phyloP scores from a whole-genome alignment of 2,113 vertebrate genomes.

The Probosciger aterrimus region DNA sequence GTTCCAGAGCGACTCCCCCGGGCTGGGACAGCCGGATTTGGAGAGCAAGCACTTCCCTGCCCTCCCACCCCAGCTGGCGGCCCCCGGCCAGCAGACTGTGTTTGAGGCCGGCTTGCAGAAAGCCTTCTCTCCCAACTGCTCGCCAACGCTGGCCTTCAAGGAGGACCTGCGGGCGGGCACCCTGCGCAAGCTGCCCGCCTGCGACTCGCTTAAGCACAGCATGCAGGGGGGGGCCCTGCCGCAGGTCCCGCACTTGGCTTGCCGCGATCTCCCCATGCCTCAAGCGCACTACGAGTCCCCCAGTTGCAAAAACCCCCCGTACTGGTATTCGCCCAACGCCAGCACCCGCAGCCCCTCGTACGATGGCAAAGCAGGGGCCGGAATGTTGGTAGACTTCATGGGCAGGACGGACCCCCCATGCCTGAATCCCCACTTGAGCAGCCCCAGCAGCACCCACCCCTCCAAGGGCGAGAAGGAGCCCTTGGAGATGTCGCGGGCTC shows the following conservation, averaged over 20 bases:
- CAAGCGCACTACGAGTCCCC: slow-evolving; percentile 96
- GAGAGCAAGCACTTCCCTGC: slow-evolving; percentile 83
- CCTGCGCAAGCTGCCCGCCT: slow-evolving; percentile 82
- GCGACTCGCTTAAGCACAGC: slow-evolving; percentile 87
- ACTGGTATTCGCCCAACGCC: slow-evolving; percentile 90
- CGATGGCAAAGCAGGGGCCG: slow-evolving; percentile 77
- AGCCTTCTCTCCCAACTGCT: slow-evolving; percentile 93
- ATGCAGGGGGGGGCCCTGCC: slow-evolving; percentile 66
- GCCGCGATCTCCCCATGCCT: slow-evolving; percentile 85
- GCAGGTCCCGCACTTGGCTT: slow-evolving; percentile 74
- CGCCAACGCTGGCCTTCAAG: slow-evolving; percentile 85
- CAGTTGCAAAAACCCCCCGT: slow-evolving; percentile 93
- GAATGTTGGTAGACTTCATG: slow-evolving; percentile 83
- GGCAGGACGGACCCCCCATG: slow-evolving; percentile 79
- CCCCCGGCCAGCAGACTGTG: slow-evolving; percentile 73
- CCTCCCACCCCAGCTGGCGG: slow-evolving; percentile 79
- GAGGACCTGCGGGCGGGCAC: slow-evolving; percentile 77
- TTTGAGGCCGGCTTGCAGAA: slow-evolving; percentile 80
- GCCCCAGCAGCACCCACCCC: slow-evolving; percentile 74
- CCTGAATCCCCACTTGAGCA: slow-evolving; percentile 81
- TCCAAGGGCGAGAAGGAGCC: slow-evolving; percentile 87
- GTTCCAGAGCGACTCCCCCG: slow-evolving; percentile 92
- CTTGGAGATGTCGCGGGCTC: slow-evolving; percentile 81
- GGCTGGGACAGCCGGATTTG: slow-evolving; percentile 82
- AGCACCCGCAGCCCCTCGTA: slow-evolving; percentile 84